Conservation (phyloP, 2,888 invertebrate genomes). For the Drosophila quinaria region DNA sequence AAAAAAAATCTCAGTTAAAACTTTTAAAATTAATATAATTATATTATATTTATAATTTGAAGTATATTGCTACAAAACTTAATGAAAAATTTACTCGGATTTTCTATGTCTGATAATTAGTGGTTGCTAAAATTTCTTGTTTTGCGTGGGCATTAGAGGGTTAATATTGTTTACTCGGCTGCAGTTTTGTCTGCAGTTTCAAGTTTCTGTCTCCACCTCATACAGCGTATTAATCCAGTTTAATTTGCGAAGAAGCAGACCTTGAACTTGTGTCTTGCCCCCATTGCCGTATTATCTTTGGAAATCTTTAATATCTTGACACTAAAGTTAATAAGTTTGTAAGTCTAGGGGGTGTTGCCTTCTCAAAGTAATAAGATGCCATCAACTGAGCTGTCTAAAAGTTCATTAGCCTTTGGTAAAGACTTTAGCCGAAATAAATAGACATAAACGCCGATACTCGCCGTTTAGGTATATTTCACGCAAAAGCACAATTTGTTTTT, state of each 20-base stretch:
- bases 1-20: no score
- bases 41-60: no score
- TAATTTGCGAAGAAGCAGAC: conserved; percentile 43
- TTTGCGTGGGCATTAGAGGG: no score
- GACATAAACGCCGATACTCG: conserved; percentile 29
- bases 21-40: no score
- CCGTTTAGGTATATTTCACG: conserved; percentile 16
- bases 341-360: conserved; percentile 28
- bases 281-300: conserved; percentile 33
- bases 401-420: conserved; percentile 53
- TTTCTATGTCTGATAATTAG: no score
- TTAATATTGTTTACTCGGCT: conserved; percentile 5
- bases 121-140: no score
- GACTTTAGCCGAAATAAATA: conserved; percentile 40
- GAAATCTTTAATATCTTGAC: conserved; percentile 33
- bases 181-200: conserved; percentile 24
- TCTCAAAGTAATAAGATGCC: conserved; percentile 15
- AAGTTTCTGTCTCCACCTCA: conserved; percentile 19
- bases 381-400: conserved; percentile 13
- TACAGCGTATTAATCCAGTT: conserved; percentile 46
- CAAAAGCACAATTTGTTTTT: conserved; percentile 7
- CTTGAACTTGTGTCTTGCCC: conserved; percentile 62
- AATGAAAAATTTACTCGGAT: no score
- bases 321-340: conserved; percentile 44
- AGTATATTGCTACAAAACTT: no score